Evolutionary conservation across 1,140 invertebrate species (phyloP), one percentile per base, ranked within the genome.

Genomic region (Ceratina australensis): DNA sequence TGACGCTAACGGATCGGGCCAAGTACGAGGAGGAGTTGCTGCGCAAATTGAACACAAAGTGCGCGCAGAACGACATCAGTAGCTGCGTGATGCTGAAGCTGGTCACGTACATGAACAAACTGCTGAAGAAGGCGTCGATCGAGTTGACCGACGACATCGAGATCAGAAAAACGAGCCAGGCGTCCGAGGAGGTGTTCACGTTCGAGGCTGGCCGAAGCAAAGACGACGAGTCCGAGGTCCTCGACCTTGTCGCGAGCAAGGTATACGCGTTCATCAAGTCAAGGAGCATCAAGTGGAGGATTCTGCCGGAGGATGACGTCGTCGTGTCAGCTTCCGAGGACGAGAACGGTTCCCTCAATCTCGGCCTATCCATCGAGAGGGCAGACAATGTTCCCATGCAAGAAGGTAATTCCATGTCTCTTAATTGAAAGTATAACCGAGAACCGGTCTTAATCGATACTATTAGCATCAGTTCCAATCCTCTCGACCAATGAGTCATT

Each of bases 61-160:
- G 96, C 85, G 93, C 94, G 1, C 94, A 96, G 68, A 93, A 95
- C 59, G 96, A 97, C 80, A 94, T 95, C 15, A 95, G 95, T 42
- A 95, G 96, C 20, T 97, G 96, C 86, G 94, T 96, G 78, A 96
- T 96, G 93, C 91, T 96, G 4, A 96, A 97, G 90, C 88, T 96
- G 74, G 95, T 96, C 4, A 95, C 95, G 1, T 96, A 97, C 86
- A 96, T 96, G 92, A 96, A 97, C 90, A 93, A 95, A 65, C 93
- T 97, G 84, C 91, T 97, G 87, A 96, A 96, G 88, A 97, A 96
- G 75, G 95, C 95, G 0, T 94, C 95, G 61, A 93, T 97, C 81
- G 95, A 96, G 85, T 87, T 96, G 5, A 94, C 94, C 28, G 96
- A 96, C 33, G 95, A 95, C 80, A 92, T 97, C 59, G 95, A 96